Conservation (phyloP, 2,888 invertebrate genomes). For the Diarsia brunnea region DNA sequence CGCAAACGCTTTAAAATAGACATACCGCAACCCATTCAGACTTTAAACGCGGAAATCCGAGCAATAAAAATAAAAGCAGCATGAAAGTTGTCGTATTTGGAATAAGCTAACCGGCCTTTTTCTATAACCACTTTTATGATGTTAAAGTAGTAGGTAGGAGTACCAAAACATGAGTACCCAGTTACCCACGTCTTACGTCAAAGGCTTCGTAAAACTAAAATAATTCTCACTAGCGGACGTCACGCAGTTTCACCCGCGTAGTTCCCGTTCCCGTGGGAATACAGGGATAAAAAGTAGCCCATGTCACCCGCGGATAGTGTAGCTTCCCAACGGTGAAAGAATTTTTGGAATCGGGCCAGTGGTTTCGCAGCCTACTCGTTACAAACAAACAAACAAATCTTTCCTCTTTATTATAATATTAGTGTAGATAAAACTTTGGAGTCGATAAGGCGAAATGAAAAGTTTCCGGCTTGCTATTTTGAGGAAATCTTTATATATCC, state of each 20-base stretch:
- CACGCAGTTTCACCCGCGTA: no score
- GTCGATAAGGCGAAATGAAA: background rate
- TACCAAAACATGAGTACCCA: background rate
- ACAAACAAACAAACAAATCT: no score
- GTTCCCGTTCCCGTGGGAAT: no score
- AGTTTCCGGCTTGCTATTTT: background rate
- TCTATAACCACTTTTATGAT: conserved; percentile 1
- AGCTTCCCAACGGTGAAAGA: no score
- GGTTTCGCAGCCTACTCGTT: no score
- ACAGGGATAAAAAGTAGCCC: no score
- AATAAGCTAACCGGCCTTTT: conserved; percentile 43
- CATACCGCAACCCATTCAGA: conserved; percentile 58
- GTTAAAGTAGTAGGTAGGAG: background rate
- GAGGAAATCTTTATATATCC: background rate
- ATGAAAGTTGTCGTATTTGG: conserved; percentile 58
- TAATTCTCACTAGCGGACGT: no score
- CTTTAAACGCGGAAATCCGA: conserved; percentile 57
- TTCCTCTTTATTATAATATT: no score
- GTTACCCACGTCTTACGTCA: background rate
- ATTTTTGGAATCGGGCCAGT: no score
- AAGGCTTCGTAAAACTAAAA: conserved; percentile 7
- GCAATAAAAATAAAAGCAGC: conserved; percentile 65
- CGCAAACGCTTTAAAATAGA: conserved; percentile 67
- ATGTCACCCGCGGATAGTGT: no score
- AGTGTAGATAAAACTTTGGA: conserved; percentile 10